These are phyloP conservation scores for Malurus alboscapulatus DNA, from an alignment of 2,113 vertebrate genomes.

Conservation along the genomic window DNA sequence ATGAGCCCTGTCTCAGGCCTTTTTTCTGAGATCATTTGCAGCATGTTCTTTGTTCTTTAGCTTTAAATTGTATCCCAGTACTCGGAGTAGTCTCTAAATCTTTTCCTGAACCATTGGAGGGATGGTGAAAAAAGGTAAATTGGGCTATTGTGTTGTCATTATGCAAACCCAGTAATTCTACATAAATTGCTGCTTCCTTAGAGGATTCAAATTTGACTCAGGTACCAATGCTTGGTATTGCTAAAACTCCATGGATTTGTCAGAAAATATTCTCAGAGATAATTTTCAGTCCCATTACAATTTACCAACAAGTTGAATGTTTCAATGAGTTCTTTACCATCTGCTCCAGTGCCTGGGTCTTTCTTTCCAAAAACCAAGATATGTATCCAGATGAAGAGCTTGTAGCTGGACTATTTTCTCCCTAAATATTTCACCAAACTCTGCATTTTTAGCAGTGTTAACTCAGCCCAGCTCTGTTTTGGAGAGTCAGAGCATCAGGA, in stretches of 20 bases:
- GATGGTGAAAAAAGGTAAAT: not conserved
- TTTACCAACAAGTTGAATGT: not conserved
- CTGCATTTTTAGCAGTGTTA: not conserved
- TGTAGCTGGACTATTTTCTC: not conserved
- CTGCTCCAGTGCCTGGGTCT: not conserved
- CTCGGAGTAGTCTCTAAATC: not conserved
- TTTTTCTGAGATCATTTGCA: not conserved
- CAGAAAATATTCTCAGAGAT: not conserved
- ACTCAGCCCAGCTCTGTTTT: not conserved
- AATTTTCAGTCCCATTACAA: not conserved
- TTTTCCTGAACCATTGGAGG: not conserved
- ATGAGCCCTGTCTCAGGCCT: not conserved
- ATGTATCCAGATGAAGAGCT: not conserved
- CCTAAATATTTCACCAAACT: not conserved
- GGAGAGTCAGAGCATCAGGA: not conserved
- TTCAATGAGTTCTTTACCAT: not conserved
- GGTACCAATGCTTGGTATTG: not conserved
- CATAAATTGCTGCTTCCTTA: not conserved
- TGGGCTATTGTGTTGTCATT: not conserved
- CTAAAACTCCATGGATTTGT: not conserved
- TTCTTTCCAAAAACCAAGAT: not conserved
- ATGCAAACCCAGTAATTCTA: not conserved
- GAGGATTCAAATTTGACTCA: not conserved
- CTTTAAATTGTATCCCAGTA: not conserved
- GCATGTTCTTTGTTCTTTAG: not conserved